Conservation (phyloP, 1,140 invertebrate species). For the Pseudomyrmex flavicornis region DNA sequence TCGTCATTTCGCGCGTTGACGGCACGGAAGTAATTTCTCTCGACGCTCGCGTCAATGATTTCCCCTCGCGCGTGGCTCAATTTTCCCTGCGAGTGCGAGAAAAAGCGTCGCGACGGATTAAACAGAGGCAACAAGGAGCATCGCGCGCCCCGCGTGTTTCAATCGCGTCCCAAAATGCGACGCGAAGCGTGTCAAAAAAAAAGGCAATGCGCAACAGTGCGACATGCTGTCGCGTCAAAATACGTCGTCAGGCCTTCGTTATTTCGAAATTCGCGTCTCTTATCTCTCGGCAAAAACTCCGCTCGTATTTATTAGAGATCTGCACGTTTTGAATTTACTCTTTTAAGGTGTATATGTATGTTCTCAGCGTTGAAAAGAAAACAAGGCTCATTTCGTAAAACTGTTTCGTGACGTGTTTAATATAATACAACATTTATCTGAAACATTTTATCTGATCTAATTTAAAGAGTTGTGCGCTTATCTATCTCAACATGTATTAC, state of each 20-base stretch:
- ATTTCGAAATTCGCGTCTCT: background rate
- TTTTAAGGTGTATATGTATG: no score
- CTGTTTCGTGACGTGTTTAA: no score
- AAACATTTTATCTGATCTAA: background rate
- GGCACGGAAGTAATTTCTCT: slow-evolving; percentile 52
- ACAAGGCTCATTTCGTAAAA: background rate
- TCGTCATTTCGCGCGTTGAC: slow-evolving; percentile 38
- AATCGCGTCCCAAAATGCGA: slow-evolving; percentile 19
- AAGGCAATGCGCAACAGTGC: slow-evolving; percentile 37
- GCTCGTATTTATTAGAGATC: background rate
- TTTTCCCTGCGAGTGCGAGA: slow-evolving; percentile 34
- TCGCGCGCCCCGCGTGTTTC: slow-evolving; percentile 21
- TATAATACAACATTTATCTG: background rate
- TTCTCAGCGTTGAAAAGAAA: background rate
- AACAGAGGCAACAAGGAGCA: slow-evolving; percentile 46
- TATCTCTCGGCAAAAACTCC: background rate
- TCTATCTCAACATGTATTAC: slow-evolving; percentile 2
- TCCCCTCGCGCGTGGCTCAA: slow-evolving; percentile 49
- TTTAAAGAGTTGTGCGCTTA: slow-evolving; percentile 4
- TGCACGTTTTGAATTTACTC: background rate
- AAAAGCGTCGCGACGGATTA: slow-evolving; percentile 60
- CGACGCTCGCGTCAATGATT: slow-evolving; percentile 56
- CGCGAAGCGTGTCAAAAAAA: slow-evolving; percentile 35
- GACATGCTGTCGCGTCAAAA: background rate
- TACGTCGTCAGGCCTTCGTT: background rate